These are phyloP conservation scores for Dicycla oo DNA, from an alignment of 2,888 invertebrate species.

Conservation along the genomic window DNA sequence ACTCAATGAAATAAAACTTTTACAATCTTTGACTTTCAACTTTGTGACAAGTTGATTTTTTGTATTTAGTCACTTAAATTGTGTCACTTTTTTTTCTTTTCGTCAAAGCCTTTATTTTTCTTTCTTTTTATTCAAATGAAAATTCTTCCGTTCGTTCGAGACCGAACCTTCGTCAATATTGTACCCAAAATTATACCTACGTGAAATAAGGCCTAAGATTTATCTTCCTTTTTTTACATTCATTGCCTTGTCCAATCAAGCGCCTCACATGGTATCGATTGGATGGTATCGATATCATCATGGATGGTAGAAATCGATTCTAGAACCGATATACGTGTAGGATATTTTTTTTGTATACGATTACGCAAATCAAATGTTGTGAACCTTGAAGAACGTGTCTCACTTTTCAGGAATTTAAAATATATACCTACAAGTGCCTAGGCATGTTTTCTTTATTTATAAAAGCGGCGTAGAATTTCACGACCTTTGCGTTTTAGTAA, in stretches of 20 bases:
- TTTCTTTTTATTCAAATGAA: too few relatives aligned
- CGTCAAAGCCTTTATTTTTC: too few relatives aligned
- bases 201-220: background rate
- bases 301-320: background rate
- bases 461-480: background rate
- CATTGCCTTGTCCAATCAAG: background rate
- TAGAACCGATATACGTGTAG: background rate
- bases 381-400: background rate
- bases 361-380: slow-evolving; percentile 12
- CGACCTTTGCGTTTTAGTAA: background rate
- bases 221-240: background rate
- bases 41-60: too few relatives aligned
- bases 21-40: too few relatives aligned
- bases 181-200: background rate
- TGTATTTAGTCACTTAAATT: too few relatives aligned
- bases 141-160: background rate
- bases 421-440: background rate
- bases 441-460: background rate
- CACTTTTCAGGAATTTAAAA: background rate
- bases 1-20: too few relatives aligned
- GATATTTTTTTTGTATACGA: background rate
- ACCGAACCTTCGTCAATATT: background rate
- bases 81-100: too few relatives aligned
- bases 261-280: background rate
- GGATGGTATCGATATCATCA: too few relatives aligned